These are phyloP conservation scores for Prunella strophiata DNA, from an alignment of 2,797 vertebrate species.

Conservation along the genomic window DNA sequence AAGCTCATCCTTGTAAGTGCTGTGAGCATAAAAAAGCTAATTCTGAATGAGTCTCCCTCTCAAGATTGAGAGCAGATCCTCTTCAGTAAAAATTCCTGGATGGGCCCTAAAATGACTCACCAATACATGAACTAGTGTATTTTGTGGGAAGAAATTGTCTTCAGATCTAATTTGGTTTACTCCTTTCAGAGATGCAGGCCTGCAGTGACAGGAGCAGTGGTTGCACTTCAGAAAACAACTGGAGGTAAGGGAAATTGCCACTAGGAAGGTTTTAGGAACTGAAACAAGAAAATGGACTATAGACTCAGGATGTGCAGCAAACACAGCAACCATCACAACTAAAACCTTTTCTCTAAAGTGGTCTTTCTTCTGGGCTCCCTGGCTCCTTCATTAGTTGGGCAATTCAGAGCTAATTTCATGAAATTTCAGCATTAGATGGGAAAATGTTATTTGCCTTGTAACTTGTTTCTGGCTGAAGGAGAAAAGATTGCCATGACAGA, in stretches of 20 bases:
- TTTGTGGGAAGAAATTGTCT: not conserved
- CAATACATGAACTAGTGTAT: not conserved
- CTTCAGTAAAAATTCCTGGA: not conserved
- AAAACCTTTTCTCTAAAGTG: not conserved
- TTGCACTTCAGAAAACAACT: not conserved
- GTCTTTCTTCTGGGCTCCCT: not conserved
- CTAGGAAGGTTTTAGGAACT: not conserved
- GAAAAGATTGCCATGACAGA: not conserved
- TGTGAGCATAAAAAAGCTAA: not conserved
- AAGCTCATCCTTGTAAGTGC: not conserved
- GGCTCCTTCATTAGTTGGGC: not conserved
- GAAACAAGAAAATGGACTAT: not conserved
- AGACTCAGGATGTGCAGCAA: not conserved
- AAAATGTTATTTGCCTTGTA: not conserved
- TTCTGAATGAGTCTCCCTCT: not conserved
- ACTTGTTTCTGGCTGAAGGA: not conserved
- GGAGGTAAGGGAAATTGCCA: not conserved
- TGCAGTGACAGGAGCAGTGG: not conserved
- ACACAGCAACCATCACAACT: not conserved
- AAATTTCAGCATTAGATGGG: not conserved
- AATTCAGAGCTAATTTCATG: not conserved
- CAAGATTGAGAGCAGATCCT: not conserved
- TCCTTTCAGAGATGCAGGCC: not conserved
- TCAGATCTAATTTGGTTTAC: not conserved
- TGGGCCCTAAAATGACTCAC: not conserved